Evolutionary conservation across 2,888 invertebrate species (phyloP), one percentile per base, ranked within the genome.

Genomic region (Taenaris catops): DNA sequence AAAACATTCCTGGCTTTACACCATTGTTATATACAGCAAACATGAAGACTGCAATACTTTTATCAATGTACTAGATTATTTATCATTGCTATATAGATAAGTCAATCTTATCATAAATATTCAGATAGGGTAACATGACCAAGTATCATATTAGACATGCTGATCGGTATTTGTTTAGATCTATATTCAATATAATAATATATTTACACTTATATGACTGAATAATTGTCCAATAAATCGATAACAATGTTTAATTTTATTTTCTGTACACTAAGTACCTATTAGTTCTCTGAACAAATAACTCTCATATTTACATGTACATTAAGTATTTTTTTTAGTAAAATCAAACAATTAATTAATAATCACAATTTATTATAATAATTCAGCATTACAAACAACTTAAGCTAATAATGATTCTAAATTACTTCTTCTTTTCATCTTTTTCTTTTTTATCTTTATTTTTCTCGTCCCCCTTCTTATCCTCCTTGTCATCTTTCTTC

Each of bases 401-500:
- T 83, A 83, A 53, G 46, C 66, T 73, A 76, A 55, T 54, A 43
- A 52, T 51, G 59, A 65, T 53, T 63, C 58, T 67, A 67, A 53
- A 56, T 76, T 78, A 88, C 74, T 90, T 89, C 58, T 90, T 90
- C 61, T 89, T 89, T 27, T 90, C 89, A 42, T 89, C 88, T 54
- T 88, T 88, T 48, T 91, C 90, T 60, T 92, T 91, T 44, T 91
- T 90, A 34, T 90, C 90, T 46, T 90, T 89, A 46, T 86, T 79
- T 69, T 93, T 92, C 28, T 90, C 89, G 49, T 92, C 92, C 9
- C 89, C 87, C 58, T 51, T 90, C 50, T 89, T 90, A 38, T 92
- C 91, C 40, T 91, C 90, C 46, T 92, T 92, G 31, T 93, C 92
- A 38, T 92, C 91, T 55, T 93, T 92, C 56, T 92, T 93, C 28